Percentiles rank a stretch among this genome's conserved stretches.
Evolutionary conservation across 2,113 vertebrate genomes (phyloP).

Genomic region (Corydoras sp.): DNA sequence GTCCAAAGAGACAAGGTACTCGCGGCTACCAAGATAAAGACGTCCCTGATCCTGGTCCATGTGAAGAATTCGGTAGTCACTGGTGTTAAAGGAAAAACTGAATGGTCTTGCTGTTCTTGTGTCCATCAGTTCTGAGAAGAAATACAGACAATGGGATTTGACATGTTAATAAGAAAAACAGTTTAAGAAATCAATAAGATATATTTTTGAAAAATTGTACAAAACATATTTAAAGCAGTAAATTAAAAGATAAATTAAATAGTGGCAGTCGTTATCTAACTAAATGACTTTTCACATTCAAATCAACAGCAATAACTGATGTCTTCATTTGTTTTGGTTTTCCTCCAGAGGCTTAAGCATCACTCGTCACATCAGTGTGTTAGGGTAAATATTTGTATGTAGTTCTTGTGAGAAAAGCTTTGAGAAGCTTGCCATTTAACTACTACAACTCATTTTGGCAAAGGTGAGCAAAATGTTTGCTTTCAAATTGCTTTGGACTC

Average conservation of each 20-base stretch:
- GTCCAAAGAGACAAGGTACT: slow-evolving; percentile 77
- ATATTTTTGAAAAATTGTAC: too few relatives aligned
- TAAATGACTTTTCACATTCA: not conserved
- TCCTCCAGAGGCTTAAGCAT: not conserved
- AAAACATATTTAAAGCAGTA: too few relatives aligned
- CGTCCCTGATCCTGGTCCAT: slow-evolving; percentile 80
- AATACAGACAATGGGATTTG: not conserved
- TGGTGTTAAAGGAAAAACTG: slow-evolving; percentile 77
- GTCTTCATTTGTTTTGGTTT: not conserved
- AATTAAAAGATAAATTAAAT: too few relatives aligned
- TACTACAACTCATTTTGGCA: too few relatives aligned
- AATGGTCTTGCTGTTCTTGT: slow-evolving; percentile 70
- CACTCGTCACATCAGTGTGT: not conserved
- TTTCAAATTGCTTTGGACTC: too few relatives aligned
- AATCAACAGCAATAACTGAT: slow-evolving; percentile 1
- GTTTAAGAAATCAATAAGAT: too few relatives aligned
- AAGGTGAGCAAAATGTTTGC: not conserved
- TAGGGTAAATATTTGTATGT: slow-evolving; percentile 13
- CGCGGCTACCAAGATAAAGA: slow-evolving; percentile 74
- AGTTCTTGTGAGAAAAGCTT: slow-evolving; percentile 4
- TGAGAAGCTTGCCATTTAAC: slow-evolving; percentile 18
- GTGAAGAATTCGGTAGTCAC: slow-evolving; percentile 74
- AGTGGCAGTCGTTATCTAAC: not conserved
- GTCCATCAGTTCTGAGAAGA: slow-evolving; percentile 69
- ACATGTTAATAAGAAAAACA: too few relatives aligned